phyloP scores from a whole-genome alignment of 2,888 invertebrate species.

The Tuta absoluta region DNA sequence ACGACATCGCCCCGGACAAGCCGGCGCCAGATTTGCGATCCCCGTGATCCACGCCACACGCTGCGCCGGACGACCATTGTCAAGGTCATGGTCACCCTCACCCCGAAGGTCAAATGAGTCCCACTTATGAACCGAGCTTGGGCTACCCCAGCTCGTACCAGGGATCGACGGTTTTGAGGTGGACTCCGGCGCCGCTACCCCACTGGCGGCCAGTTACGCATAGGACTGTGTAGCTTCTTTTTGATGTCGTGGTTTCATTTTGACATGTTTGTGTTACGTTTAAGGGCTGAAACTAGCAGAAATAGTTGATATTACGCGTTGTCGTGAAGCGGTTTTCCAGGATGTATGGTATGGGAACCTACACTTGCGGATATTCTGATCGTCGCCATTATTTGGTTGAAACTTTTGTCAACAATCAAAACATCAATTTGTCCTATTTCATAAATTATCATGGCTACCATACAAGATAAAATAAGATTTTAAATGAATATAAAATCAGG shows the following conservation, averaged over 20 bases:
- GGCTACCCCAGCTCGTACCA: not conserved
- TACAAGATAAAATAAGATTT: too few species aligned
- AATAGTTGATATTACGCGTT: not conserved
- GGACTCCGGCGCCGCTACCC: slow-evolving; percentile 75
- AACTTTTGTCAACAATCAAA: too few species aligned
- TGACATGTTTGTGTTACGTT: slow-evolving; percentile 5
- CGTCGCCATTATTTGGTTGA: too few species aligned
- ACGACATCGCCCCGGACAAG: slow-evolving; percentile 74
- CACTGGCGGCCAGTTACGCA: slow-evolving; percentile 75
- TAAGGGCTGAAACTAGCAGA: not conserved
- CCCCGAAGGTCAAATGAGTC: slow-evolving; percentile 2
- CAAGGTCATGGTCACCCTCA: not conserved
- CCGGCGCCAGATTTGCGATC: slow-evolving; percentile 71
- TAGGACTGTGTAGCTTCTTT: slow-evolving; percentile 55
- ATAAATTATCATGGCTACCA: too few species aligned
- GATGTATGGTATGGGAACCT: too few species aligned
- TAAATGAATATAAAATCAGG: too few species aligned
- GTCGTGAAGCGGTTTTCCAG: not conserved
- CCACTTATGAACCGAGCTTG: not conserved
- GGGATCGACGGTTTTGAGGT: slow-evolving; percentile 56
- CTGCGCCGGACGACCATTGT: slow-evolving; percentile 28
- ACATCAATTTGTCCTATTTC: too few species aligned
- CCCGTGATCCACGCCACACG: slow-evolving; percentile 61
- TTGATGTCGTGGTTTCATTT: slow-evolving; percentile 18
- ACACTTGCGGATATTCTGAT: too few species aligned